phyloP scores from a whole-genome alignment of 2,888 invertebrate species.

The Amphimallon solstitiale region DNA sequence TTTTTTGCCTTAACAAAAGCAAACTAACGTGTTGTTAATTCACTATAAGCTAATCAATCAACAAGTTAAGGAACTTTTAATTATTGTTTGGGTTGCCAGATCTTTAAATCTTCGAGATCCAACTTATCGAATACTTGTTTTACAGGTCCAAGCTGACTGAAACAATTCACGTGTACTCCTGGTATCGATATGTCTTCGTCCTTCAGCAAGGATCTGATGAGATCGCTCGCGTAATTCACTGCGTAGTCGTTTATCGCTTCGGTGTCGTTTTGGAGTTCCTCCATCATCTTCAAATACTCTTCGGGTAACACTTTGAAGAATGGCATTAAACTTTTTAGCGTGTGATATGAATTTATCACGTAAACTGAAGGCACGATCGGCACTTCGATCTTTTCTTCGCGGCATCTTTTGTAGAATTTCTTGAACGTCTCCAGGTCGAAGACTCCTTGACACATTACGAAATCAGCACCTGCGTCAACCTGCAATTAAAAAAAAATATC shows the following conservation, averaged over 20 bases:
- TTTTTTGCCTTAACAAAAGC: too few relatives aligned
- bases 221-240: conserved; percentile 65
- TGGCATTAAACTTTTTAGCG: conserved; percentile 68
- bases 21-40: too few relatives aligned
- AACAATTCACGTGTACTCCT: conserved; percentile 70
- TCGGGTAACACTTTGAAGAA: conserved; percentile 75
- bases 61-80: not conserved
- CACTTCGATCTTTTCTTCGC: conserved; percentile 72
- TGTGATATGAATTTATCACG: conserved; percentile 70
- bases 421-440: conserved; percentile 74
- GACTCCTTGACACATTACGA: conserved; percentile 87
- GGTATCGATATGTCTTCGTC: conserved; percentile 59
- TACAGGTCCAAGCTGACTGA: conserved; percentile 60
- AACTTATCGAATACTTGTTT: conserved; percentile 33
- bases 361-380: conserved; percentile 87
- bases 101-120: conserved; percentile 33
- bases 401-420: conserved; percentile 73
- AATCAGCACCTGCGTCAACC: conserved; percentile 79
- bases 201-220: conserved; percentile 65
- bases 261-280: conserved; percentile 69
- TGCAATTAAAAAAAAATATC: too few relatives aligned
- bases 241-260: conserved; percentile 70
- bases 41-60: not conserved
- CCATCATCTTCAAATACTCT: conserved; percentile 68
- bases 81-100: conserved; percentile 34